phyloP scores from a whole-genome alignment of 2,797 vertebrate species.

The Phaenicophaeus curvirostris region DNA sequence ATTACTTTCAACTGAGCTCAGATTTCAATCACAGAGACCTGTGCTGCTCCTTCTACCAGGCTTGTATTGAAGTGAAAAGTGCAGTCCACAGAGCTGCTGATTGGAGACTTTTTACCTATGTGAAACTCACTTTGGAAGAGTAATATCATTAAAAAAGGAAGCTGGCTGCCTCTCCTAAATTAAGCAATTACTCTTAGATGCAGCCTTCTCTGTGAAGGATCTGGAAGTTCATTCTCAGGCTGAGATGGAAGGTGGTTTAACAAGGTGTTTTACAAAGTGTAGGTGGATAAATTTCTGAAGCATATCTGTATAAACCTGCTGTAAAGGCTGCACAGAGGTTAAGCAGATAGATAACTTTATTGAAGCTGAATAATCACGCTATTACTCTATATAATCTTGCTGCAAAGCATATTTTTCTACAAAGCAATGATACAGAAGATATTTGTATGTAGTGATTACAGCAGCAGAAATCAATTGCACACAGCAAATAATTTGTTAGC shows the following conservation, averaged over 20 bases:
- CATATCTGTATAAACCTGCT: constrained; percentile 55
- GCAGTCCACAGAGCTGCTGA: background rate
- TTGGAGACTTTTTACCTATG: background rate
- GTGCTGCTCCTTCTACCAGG: background rate
- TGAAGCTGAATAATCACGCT: constrained; percentile 37
- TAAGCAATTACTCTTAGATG: constrained; percentile 55
- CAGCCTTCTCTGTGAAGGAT: constrained; percentile 1
- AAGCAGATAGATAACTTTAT: constrained; percentile 46
- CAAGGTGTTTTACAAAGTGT: constrained; percentile 47
- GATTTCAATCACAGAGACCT: background rate
- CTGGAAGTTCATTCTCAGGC: constrained; percentile 10
- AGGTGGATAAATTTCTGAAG: constrained; percentile 54
- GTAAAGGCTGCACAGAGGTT: constrained; percentile 59
- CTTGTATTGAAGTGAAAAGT: background rate
- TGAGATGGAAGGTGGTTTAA: constrained; percentile 44
- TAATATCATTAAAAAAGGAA: constrained; percentile 24
- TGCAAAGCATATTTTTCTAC: constrained; percentile 48
- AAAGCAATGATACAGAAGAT: constrained; percentile 44
- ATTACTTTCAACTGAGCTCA: background rate
- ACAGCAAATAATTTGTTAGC: constrained; percentile 25
- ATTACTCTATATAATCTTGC: constrained; percentile 36
- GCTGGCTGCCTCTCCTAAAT: constrained; percentile 43
- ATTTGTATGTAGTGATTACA: constrained; percentile 2
- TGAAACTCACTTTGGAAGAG: constrained; percentile 21
- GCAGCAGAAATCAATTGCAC: constrained; percentile 47